Evolutionary conservation across 2,113 vertebrate species (phyloP).

Genomic region (Benitochromis conjunctus): DNA sequence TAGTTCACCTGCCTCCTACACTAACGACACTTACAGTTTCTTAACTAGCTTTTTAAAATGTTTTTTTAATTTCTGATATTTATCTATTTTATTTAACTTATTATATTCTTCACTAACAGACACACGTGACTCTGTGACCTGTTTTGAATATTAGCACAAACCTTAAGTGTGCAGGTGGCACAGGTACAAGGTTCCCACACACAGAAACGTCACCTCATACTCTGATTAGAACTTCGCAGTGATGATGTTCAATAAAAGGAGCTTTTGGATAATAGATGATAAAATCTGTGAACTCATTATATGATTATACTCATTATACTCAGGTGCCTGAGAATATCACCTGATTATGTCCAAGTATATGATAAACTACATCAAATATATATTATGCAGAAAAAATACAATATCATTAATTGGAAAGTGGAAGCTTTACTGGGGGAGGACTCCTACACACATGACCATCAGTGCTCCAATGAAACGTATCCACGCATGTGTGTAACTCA

Average conservation of each 20-base stretch:
- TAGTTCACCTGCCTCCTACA: rapidly evolving
- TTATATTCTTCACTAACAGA: rapidly evolving
- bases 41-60: not conserved
- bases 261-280: not conserved
- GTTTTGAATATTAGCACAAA: not conserved
- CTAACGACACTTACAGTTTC: not conserved
- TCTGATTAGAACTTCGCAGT: not conserved
- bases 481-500: rapidly evolving
- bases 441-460: too few relatives aligned
- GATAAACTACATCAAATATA: not conserved
- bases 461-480: too few relatives aligned
- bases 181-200: not conserved
- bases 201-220: not conserved
- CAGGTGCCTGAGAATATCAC: not conserved
- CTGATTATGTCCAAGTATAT: not conserved
- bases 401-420: not conserved
- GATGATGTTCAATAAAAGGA: not conserved
- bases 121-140: not conserved
- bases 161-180: not conserved
- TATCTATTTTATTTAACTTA: not conserved
- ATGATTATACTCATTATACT: too few relatives aligned
- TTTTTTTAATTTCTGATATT: not conserved
- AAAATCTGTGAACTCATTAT: not conserved
- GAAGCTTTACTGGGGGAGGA: not conserved
- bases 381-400: not conserved